A percentile compares a stretch with the other conserved stretches of the same genome.
phyloP scores from a whole-genome alignment of 2,113 vertebrate genomes.

The Fregetta grallaria region DNA sequence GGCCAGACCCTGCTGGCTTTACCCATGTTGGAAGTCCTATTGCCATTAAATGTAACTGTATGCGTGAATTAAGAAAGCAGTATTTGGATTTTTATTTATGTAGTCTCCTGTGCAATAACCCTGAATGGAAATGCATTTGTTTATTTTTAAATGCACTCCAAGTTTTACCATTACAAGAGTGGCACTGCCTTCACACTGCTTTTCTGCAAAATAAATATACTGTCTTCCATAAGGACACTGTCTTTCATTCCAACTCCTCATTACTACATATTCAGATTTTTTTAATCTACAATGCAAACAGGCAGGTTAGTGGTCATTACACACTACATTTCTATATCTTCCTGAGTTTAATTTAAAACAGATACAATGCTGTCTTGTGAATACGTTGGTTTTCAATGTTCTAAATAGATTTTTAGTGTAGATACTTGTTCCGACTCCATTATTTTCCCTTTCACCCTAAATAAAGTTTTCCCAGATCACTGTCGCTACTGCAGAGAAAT shows the following conservation, averaged over 20 bases:
- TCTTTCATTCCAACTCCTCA: constrained; percentile 10
- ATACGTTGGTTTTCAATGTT: constrained; percentile 14
- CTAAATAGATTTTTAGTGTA: constrained; percentile 68
- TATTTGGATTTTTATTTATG: constrained; percentile 37
- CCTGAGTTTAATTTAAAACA: constrained; percentile 45
- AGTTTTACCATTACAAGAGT: constrained; percentile 16
- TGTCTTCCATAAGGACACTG: background rate
- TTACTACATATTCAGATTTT: constrained; percentile 50
- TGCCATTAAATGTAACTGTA: constrained; percentile 31
- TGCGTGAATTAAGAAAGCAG: constrained; percentile 31
- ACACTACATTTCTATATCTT: background rate
- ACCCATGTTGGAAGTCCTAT: background rate
- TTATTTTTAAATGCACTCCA: constrained; percentile 31
- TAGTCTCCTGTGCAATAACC: constrained; percentile 10
- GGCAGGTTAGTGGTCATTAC: background rate
- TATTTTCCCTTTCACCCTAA: constrained; percentile 68
- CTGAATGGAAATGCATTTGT: constrained; percentile 25
- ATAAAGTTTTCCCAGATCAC: constrained; percentile 70
- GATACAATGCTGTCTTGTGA: constrained; percentile 1
- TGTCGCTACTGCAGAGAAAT: constrained; percentile 57
- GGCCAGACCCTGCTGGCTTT: constrained; percentile 19
- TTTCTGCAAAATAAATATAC: constrained; percentile 48
- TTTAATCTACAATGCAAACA: constrained; percentile 56
- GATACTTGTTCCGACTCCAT: constrained; percentile 57
- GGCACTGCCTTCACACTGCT: constrained; percentile 22